A percentile compares a stretch with the other conserved stretches of the same genome.
These are phyloP conservation scores for Eptesicus fuscus DNA, from an alignment of 2,113 vertebrate genomes.

Conservation along the genomic window DNA sequence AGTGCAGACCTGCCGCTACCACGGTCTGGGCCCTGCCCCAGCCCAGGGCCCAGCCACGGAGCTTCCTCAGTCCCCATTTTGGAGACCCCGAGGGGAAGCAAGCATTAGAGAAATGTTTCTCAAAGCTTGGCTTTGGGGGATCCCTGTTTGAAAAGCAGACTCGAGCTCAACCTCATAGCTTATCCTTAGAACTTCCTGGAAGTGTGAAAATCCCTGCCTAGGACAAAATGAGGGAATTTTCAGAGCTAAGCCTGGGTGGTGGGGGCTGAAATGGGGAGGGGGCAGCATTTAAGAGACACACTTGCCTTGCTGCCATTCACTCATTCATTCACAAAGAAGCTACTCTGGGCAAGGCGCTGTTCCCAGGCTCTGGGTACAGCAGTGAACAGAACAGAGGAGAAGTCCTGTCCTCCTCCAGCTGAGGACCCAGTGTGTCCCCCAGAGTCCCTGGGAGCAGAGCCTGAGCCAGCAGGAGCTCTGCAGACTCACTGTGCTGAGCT, in stretches of 20 bases:
- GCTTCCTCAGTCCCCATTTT: not conserved
- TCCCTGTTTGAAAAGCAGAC: not conserved
- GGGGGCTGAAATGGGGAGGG: not conserved
- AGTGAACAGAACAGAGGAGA: not conserved
- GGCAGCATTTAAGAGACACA: not conserved
- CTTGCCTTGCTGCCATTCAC: not conserved
- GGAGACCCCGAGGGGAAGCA: not conserved
- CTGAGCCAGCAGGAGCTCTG: not conserved
- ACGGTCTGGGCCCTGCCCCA: not conserved
- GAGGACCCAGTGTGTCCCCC: not conserved
- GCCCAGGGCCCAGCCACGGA: fast-evolving
- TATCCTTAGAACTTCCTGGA: not conserved
- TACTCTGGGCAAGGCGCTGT: not conserved
- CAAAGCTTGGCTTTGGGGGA: not conserved
- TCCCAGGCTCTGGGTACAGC: not conserved
- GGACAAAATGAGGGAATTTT: not conserved
- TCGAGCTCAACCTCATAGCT: not conserved
- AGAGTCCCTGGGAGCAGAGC: not conserved
- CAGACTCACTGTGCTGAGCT: not conserved
- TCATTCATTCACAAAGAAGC: not conserved
- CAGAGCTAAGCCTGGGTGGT: not conserved
- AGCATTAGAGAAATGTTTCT: not conserved
- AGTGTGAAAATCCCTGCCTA: not conserved
- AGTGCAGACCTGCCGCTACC: constrained; percentile 72
- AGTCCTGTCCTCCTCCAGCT: not conserved